Base-by-base conservation (phyloP, 2,797 vertebrate genomes). In the Sebastes kiyomatsui region DNA sequence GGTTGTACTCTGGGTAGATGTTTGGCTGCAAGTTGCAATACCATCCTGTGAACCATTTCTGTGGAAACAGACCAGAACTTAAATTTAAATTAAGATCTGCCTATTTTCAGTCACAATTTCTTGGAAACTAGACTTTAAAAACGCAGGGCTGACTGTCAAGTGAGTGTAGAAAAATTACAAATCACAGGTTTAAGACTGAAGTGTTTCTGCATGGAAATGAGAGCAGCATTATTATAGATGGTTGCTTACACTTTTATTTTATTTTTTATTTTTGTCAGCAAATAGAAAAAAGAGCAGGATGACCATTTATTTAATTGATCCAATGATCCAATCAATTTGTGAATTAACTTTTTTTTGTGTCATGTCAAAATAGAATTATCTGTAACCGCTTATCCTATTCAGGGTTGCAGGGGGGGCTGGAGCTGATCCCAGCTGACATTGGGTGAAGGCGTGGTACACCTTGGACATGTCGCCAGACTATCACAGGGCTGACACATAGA, bases 21-120 rank as follows among this genome's bases (percentile, higher is more conserved):
- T 52, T 32, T 56, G 70, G 22, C 79, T 73, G 49, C 46, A 72
- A 84, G 66, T 79, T 87, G 61, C 28, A 86, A 83, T 69, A 77
- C 58, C 68, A 83, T 54, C 74, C 58, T 38, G 20, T 30, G 30
- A 59, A 38, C 14, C 49, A 33, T 71, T 52, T 2, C 38, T 20
- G n/a, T 65, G 9, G 10, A 12, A 67, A 69, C 3, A 77, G 55
- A 35, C 23, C 75, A 70, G 4, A 77, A 68, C 16, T 66, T 56
- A 4, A 0, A 72, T 76, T 54, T 77, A 1, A 70, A 54, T 75
- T 23, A 61, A 54, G 22, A 74, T 9, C 11, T n/a, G 20, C n/a
- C n/a, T 81, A 6, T 69, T 89, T 83, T 58, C 23, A 58, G n/a
- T 65, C 20, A 10, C 10, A 62, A 4, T 78, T 74, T 61, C 20